Evolutionary conservation across 92 coral and sea anemone genomes (phyloP).

Genomic region (Porites divaricata): DNA sequence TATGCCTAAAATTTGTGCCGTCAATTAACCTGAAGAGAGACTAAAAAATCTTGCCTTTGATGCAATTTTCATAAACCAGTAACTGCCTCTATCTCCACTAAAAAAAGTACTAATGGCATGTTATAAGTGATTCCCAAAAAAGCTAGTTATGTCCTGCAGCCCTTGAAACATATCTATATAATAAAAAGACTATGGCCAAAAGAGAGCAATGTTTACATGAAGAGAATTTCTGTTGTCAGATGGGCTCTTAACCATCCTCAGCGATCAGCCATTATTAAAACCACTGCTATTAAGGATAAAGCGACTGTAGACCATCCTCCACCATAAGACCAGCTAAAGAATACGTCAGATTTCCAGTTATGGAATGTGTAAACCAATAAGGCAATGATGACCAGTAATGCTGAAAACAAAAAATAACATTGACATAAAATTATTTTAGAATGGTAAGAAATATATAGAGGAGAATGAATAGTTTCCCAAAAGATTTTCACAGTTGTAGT

Average conservation of each 20-base stretch:
- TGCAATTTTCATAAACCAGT: too few species aligned
- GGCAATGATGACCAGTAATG: constrained; percentile 83
- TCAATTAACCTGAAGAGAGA: too few species aligned
- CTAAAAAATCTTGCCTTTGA: too few species aligned
- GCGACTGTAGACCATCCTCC: constrained; percentile 99
- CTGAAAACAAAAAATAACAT: constrained; percentile 39
- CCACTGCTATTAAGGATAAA: constrained; percentile 90
- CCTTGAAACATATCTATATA: too few species aligned
- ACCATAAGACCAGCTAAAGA: constrained; percentile 98
- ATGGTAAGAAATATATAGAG: neutral
- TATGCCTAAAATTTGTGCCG: too few species aligned
- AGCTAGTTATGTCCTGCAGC: too few species aligned
- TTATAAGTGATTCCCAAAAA: too few species aligned
- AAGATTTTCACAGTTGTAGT: neutral
- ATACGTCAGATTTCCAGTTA: constrained; percentile 89
- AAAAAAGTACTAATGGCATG: too few species aligned
- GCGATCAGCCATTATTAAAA: constrained; percentile 96
- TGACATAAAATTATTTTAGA: neutral
- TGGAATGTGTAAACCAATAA: constrained; percentile 90
- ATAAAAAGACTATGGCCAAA: neutral
- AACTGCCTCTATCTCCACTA: too few species aligned
- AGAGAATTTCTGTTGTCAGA: neutral
- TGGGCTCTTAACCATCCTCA: constrained; percentile 49
- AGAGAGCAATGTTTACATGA: neutral
- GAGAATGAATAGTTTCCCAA: neutral